Evolutionary conservation across 2,797 vertebrate species (phyloP).

Genomic region (Rhinogobio ventralis): DNA sequence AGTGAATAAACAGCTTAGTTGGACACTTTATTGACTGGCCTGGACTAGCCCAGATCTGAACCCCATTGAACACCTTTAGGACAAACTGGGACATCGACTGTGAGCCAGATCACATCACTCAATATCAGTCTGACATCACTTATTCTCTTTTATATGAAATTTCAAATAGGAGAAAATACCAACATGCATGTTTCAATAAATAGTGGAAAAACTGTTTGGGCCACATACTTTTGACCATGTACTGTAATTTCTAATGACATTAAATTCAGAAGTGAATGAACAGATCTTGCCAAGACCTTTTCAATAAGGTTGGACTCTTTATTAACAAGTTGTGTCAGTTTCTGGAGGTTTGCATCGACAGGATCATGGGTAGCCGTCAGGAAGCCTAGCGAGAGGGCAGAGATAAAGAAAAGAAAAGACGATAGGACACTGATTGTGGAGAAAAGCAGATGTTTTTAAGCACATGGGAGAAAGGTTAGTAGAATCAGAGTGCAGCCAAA

Average conservation of each 20-base stretch:
- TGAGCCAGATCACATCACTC: neutral
- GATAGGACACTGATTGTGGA: slow-evolving; percentile 37
- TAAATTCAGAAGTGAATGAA: slow-evolving; percentile 9
- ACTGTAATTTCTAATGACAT: neutral
- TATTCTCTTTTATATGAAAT: neutral
- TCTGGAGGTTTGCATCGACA: slow-evolving; percentile 96
- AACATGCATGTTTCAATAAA: neutral
- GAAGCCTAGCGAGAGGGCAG: slow-evolving; percentile 77
- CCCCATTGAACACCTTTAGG: neutral
- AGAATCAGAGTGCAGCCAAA: slow-evolving; percentile 44
- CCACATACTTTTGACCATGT: slow-evolving; percentile 12
- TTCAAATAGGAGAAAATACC: neutral
- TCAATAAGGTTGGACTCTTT: slow-evolving; percentile 99
- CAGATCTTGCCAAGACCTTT: slow-evolving; percentile 85
- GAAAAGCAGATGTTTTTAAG: slow-evolving; percentile 34
- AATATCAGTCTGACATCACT: neutral
- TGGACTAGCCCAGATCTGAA: neutral
- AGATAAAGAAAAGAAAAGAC: slow-evolving; percentile 33
- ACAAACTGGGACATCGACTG: neutral
- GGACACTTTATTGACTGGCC: neutral
- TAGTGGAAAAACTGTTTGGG: neutral
- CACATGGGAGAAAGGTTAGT: slow-evolving; percentile 53
- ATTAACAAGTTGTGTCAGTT: slow-evolving; percentile 99
- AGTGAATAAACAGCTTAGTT: neutral
- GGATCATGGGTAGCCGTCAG: slow-evolving; percentile 85